Base-by-base conservation (phyloP, 2,888 invertebrate species). In the Cantharis rustica region DNA sequence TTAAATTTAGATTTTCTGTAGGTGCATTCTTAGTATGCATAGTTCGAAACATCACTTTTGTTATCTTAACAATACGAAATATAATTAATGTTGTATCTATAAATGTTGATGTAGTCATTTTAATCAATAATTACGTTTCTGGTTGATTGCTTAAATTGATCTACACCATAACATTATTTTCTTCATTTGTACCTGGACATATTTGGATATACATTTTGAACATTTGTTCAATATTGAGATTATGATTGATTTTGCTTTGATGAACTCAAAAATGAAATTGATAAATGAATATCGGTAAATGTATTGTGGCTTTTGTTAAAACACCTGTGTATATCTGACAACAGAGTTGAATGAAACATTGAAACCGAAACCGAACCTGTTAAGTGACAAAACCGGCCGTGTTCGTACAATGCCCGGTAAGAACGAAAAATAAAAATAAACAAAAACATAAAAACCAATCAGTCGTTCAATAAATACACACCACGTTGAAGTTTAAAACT, bases 381-480 rank as follows among this genome's bases (percentile, higher is more conserved):
- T 64, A 83, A 84, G 84, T 85, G 85, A 85, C 85, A 81, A 82
- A 84, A 84, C 85, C 85, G 85, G 86, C 84, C 83, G 76, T 73
- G 73, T 72, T 71, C 61, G 76, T 72, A 71, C 75, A 73, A 79
- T 78, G 75, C 79, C 79, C 80, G 73, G 71, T 68, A 76, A 75
- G 73, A 73, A 74, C 71, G 26, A 72, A 76, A 78, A 78, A 69
- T 68, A 16, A 23, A 69, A 75, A 75, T 70, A 63, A 69, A 75
- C 64, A 23, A 68, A 70, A 63, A 70, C 31, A n/a, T 47, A 47
- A 47, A 47, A 47, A 47, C 47, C 47, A 47, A 47, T 47, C 47
- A n/a, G 47, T n/a, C 47, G 47, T 47, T 47, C n/a, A 47, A 47
- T n/a, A 47, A 47, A 47, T 47, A 47, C 47, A 47, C 47, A 47